Evolutionary conservation across 2,797 vertebrate genomes (phyloP), one percentile per base, ranked within the genome.

Genomic region (Babyrousa celebensis): DNA sequence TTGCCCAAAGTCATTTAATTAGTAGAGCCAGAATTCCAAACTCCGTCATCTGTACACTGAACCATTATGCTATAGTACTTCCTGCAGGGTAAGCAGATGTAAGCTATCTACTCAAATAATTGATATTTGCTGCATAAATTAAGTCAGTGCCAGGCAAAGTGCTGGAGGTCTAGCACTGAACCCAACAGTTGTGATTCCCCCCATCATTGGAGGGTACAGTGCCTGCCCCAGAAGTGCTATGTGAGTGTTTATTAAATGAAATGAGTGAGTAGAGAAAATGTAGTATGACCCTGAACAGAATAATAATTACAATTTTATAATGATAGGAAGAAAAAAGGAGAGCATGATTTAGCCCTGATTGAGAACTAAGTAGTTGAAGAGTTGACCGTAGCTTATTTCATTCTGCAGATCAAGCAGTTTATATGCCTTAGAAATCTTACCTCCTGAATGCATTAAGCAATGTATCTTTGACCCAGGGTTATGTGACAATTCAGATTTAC

Each of bases 311-410:
- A 91, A 92, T 78, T 96, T 93, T 92, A 25, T 85, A 82, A 54
- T 89, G 43, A 80, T 18, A 87, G 25, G 82, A 96, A 84, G n/a
- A 20, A 80, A 48, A 96, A 72, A 40, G 3, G 2, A 23, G 58
- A 82, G 12, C 12, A 77, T 85, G 86, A 93, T 87, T 93, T 43
- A 85, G 60, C 58, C 68, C 80, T 60, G 23, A 67, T 48, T 94
- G 68, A 91, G 29, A 91, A 90, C 16, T 60, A 94, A 95, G 72
- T 62, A 65, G 40, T 79, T 96, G 75, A 89, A 89, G 56, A 60
- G 10, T 94, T 94, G 27, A 88, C 86, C 63, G 56, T 14, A 96
- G 77, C 68, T 94, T 90, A 70, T 97, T 92, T 93, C 87, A 92
- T 82, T 54, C 27, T 85, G 70, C 21, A 85, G 82, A 95, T 78